phyloP scores from a whole-genome alignment of 92 coral and sea anemone genomes.

The Palythoa grandis region DNA sequence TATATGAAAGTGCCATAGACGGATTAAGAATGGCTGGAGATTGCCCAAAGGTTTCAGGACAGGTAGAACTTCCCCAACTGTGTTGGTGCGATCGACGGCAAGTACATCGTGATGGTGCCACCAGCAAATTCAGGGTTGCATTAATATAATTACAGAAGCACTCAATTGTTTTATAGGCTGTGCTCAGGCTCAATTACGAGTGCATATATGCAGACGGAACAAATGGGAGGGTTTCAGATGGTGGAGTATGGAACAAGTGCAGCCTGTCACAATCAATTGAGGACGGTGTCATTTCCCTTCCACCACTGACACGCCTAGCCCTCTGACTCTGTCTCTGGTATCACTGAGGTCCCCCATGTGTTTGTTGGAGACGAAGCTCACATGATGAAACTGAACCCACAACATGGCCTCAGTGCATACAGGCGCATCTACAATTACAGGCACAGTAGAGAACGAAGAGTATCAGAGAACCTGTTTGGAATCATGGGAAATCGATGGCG shows the following conservation, averaged over 20 bases:
- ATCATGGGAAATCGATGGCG: constrained; percentile 61
- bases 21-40: constrained; percentile 54
- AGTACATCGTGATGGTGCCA: constrained; percentile 54
- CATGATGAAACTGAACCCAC: constrained; percentile 65
- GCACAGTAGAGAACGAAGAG: constrained; percentile 58
- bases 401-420: constrained; percentile 49
- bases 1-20: constrained; percentile 49
- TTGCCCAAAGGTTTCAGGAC: constrained; percentile 48
- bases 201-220: constrained; percentile 58
- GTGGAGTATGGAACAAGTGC: constrained; percentile 70
- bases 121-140: constrained; percentile 58
- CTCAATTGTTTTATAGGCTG: constrained; percentile 60
- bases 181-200: constrained; percentile 59
- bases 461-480: constrained; percentile 58
- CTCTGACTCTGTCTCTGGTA: constrained; percentile 26
- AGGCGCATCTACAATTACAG: constrained; percentile 7
- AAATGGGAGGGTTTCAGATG: constrained; percentile 61
- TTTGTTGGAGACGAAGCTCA: constrained; percentile 63
- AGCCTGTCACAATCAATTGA: constrained; percentile 55
- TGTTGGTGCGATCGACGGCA: constrained; percentile 69
- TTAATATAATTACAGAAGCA: constrained; percentile 52
- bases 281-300: constrained; percentile 48
- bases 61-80: constrained; percentile 58
- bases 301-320: constrained; percentile 57
- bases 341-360: constrained; percentile 45